Evolutionary conservation across 1,140 invertebrate genomes (phyloP).

Genomic region (Plodia interpunctella): DNA sequence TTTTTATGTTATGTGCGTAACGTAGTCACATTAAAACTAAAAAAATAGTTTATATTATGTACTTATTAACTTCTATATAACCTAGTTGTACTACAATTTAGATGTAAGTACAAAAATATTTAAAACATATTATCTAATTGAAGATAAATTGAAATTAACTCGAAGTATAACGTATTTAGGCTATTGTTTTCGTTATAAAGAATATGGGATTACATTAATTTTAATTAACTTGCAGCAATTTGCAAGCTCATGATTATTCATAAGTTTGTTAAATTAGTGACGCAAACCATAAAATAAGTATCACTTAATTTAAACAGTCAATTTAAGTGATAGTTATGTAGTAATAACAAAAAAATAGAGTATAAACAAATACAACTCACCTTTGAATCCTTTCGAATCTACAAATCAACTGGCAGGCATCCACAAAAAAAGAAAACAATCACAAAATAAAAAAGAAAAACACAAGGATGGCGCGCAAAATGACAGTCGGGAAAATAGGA

Average conservation of each 20-base stretch:
- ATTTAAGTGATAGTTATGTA: background rate
- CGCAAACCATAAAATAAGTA: background rate
- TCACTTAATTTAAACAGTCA: background rate
- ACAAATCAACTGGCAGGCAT: slow-evolving; percentile 26
- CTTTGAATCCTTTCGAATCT: slow-evolving; percentile 23
- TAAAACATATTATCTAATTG: too few species aligned
- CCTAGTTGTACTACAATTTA: too few species aligned
- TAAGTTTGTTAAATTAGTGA: background rate
- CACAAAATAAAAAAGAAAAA: slow-evolving; percentile 34
- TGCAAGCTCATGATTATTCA: background rate
- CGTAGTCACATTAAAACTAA: too few species aligned
- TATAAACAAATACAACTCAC: slow-evolving; percentile 26
- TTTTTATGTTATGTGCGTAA: too few species aligned
- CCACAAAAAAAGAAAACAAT: slow-evolving; percentile 31
- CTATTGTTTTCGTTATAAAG: background rate
- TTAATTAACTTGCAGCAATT: slow-evolving; percentile 1
- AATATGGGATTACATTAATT: background rate
- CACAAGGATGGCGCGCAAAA: slow-evolving; percentile 37
- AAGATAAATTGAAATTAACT: too few species aligned
- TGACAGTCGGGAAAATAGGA: slow-evolving; percentile 35
- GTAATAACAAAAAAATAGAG: too few species aligned
- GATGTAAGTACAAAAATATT: too few species aligned
- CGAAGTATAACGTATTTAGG: background rate
- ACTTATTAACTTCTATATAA: too few species aligned
- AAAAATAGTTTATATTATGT: too few species aligned